Base-by-base conservation (phyloP, 2,113 vertebrate species). In the Lycaon pictus region DNA sequence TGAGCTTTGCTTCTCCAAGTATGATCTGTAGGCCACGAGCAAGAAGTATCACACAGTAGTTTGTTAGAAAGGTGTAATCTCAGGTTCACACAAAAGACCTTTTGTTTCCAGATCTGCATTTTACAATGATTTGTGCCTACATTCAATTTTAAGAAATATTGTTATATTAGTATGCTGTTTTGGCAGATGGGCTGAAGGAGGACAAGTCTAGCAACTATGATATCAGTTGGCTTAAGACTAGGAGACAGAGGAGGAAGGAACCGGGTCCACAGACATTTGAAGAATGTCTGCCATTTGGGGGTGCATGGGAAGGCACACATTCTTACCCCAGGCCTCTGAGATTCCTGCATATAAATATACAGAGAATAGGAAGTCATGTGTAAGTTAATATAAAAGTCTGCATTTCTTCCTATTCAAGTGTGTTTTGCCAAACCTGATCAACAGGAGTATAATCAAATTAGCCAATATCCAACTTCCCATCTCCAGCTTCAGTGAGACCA, bases 321-420 rank as follows among this genome's bases (percentile, higher is more conserved):
- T 93, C 69, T 48, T 80, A 79, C 8, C 55, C 76, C 1, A 25
- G 27, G 69, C 81, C 69, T 72, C 43, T 32, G 82, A 91, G 32
- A 96, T 69, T 91, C 90, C 71, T 96, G 71, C 72, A 92, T 83
- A 19, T 63, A 94, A 35, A 79, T 71, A 76, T 51, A 37, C 48
- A 85, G 51, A 43, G 4, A 89, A 84, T 37, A 60, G 22, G 13
- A 83, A 89, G 71, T 56, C 29, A 72, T 80, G 69, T 80, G 27
- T 53, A 94, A 79, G 48, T 27, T 95, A 90, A 79, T 80, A 69
- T 76, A 60, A 25, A 89, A 16, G 67, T 60, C 67, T 82, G 32
- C 13, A 89, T 85, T 87, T 91, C 35, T 32, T 69, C 32, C 71
- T 71, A 94, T 90, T 55, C 43, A 51, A 79, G 3, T 86, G 25